phyloP scores from a whole-genome alignment of 1,140 invertebrate species.

The Amyelois transitella region DNA sequence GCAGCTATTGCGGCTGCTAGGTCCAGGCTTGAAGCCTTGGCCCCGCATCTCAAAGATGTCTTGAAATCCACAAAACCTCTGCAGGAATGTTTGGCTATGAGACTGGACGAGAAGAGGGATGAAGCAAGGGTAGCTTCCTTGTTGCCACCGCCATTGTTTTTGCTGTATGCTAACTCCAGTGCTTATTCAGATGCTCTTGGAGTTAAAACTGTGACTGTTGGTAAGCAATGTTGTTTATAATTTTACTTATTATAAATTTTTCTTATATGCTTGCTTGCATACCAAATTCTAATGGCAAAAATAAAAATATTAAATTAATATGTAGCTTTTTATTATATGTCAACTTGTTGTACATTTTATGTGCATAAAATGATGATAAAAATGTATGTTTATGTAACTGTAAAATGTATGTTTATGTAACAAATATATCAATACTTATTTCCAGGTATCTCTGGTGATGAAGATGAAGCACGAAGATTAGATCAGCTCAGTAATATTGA shows the following conservation, averaged over 20 bases:
- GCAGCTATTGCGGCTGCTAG: conserved; percentile 87
- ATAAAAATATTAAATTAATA: no score
- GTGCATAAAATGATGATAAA: no score
- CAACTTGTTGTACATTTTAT: no score
- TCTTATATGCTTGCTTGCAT: conserved; percentile 5
- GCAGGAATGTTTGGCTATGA: conserved; percentile 89
- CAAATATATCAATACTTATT: conserved; percentile 13
- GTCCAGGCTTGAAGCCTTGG: conserved; percentile 86
- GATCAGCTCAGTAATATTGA: conserved; percentile 79
- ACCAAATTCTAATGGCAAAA: no score
- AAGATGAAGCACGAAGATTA: conserved; percentile 84
- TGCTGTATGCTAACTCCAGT: conserved; percentile 89
- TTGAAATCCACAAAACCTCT: conserved; percentile 89
- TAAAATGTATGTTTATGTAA: no score
- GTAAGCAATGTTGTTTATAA: conserved; percentile 32
- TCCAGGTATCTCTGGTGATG: conserved; percentile 78
- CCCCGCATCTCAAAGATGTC: conserved; percentile 82
- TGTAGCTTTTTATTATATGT: no score
- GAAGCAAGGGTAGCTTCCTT: conserved; percentile 82
- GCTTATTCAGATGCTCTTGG: conserved; percentile 89
- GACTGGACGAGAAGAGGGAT: conserved; percentile 84
- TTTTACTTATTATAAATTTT: not conserved
- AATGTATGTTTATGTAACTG: no score
- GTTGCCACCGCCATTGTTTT: conserved; percentile 88
- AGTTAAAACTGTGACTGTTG: conserved; percentile 63